Base-by-base conservation (phyloP, 2,888 invertebrate genomes). In the Mamestra brassicae region DNA sequence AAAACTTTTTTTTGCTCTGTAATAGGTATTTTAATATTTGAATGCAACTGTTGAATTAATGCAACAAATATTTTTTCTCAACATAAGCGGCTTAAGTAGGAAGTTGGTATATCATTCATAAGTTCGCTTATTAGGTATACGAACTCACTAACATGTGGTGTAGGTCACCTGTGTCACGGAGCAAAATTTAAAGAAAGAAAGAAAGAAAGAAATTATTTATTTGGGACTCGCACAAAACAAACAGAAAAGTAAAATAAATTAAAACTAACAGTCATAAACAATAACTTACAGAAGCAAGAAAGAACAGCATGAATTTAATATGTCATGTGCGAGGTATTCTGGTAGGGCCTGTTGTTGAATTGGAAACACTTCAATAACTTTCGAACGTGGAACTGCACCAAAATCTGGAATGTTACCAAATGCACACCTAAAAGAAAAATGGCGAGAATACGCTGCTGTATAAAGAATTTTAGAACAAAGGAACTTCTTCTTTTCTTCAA, bases 321-420 rank as follows among this genome's bases (percentile, higher is more conserved):
- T n/a, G n/a, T n/a, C n/a, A n/a, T n/a, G n/a, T n/a, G n/a, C n/a
- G n/a, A n/a, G n/a, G 26, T 26, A 26, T 26, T 26, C 26, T 26
- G 26, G 1, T 26, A 26, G 26, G 26, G 26, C 26, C 26, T 26
- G 0, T 26, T 26, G 26, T 26, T 26, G 26, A 26, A 26, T 85
- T 87, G 87, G 87, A 87, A 79, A 63, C 61, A 62, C 69, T 85
- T 83, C 85, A 87, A 87, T 82, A 71, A 81, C 74, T 74, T 73
- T 67, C 34, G 34, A 62, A 75, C 54, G 52, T 61, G 68, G 57
- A 81, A 74, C 66, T 79, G 80, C 80, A 75, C 58, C 65, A 58
- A 84, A 81, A 80, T 78, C 79, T 85, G 84, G 83, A 87, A 81
- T 66, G 62, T 61, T 80, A 84, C 87, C 87, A 87, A 81, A 79